Conservation (phyloP, 92 coral and sea anemone species). For the Porites cylindrica region DNA sequence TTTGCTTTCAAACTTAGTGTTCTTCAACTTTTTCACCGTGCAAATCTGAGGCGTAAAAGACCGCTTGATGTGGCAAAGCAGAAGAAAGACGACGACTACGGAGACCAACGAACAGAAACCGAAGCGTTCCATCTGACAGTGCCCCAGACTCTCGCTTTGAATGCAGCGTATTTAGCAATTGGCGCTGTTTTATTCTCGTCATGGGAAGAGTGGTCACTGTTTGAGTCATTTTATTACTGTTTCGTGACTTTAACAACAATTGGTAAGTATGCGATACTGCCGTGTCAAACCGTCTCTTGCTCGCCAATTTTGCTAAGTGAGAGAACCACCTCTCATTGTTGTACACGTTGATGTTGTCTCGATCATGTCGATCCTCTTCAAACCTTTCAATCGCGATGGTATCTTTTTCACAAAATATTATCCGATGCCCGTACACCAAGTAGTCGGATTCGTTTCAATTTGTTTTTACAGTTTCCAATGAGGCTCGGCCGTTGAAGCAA, state of each 20-base stretch:
- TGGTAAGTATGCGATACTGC: conserved; percentile 52
- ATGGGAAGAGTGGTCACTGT: conserved; percentile 82
- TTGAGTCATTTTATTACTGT: conserved; percentile 84
- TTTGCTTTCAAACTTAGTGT: conserved; percentile 1
- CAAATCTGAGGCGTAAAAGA: conserved; percentile 62
- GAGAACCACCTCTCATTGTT: no score
- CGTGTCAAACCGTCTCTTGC: background rate
- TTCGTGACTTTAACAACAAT: conserved; percentile 83
- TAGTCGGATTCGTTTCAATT: no score
- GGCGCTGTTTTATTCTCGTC: conserved; percentile 72
- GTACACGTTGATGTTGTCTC: no score
- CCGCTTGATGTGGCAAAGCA: conserved; percentile 28
- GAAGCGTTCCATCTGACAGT: conserved; percentile 48
- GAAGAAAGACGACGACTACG: conserved; percentile 72
- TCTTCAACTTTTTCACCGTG: conserved; percentile 49
- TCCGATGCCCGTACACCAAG: no score
- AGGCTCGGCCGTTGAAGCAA: no score
- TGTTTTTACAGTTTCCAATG: no score
- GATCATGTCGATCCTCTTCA: no score
- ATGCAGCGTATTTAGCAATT: conserved; percentile 64
- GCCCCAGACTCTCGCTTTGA: conserved; percentile 37
- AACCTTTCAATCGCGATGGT: no score
- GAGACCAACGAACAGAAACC: background rate
- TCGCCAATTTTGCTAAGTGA: background rate
- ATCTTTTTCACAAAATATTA: no score